Percentiles rank a stretch among this genome's conserved stretches.
Evolutionary conservation across 2,888 invertebrate genomes (phyloP).

Genomic region (Branchinecta sandiegonensis): DNA sequence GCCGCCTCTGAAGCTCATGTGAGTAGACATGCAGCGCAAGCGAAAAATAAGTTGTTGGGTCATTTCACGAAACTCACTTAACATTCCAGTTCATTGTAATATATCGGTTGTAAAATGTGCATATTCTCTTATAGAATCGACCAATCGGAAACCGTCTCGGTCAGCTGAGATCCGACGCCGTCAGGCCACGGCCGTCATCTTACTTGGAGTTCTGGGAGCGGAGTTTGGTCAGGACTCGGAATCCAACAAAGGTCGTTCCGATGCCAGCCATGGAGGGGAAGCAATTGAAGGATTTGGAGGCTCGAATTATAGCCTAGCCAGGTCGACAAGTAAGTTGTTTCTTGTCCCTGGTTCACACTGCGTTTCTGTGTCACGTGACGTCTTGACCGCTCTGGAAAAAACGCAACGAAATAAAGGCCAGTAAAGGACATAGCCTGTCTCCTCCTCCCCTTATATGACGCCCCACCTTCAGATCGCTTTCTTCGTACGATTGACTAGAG

Average conservation of each 20-base stretch:
- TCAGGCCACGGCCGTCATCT: conserved; percentile 91
- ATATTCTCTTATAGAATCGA: conserved; percentile 32
- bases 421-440: no score
- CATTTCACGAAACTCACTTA: no score
- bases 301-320: conserved; percentile 66
- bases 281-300: conserved; percentile 78
- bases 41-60: no score
- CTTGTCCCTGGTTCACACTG: neutral
- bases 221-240: conserved; percentile 91
- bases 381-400: no score
- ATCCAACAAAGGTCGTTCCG: conserved; percentile 12
- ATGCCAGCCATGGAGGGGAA: conserved; percentile 34
- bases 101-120: no score
- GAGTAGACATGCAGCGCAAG: no score
- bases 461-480: no score
- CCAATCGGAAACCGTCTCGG: conserved; percentile 64
- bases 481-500: no score
- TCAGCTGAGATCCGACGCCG: conserved; percentile 74
- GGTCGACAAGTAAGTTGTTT: conserved; percentile 56
- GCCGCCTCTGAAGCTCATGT: no score
- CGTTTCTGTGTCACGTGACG: neutral
- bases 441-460: no score
- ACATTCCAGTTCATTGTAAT: no score
- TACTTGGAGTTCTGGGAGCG: conserved; percentile 92
- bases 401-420: no score